Conservation (phyloP, 2,888 invertebrate species). For the Thecophora atra region DNA sequence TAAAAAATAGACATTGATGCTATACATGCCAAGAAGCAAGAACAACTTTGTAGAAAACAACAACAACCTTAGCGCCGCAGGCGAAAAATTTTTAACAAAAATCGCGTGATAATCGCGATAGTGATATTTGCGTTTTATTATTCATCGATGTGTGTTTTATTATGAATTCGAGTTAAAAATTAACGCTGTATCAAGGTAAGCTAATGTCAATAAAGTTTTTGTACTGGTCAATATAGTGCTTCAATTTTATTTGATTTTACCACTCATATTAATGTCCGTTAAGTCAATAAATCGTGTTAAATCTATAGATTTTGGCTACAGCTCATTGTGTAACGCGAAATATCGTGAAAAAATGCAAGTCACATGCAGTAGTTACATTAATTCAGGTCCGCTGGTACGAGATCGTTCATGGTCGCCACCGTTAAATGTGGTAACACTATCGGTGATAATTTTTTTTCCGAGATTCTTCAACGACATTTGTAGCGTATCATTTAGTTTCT, state of each 20-base stretch:
- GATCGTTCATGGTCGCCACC: constrained; percentile 25
- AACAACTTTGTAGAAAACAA: no score
- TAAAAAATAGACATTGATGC: no score
- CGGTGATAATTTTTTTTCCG: constrained; percentile 28
- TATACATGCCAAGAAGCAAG: no score
- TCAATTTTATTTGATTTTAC: constrained; percentile 6
- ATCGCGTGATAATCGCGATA: no score
- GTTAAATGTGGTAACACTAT: constrained; percentile 22
- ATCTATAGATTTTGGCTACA: constrained; percentile 32
- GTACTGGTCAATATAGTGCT: constrained; percentile 4
- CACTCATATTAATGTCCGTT: constrained; percentile 19
- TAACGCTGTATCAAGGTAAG: constrained; percentile 5
- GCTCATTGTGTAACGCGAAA: constrained; percentile 28
- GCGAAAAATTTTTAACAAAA: no score
- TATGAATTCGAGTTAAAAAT: constrained; percentile 5
- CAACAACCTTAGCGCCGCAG: no score
- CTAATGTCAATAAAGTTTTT: constrained; percentile 7
- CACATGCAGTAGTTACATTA: constrained; percentile 27
- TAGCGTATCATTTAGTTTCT: constrained; percentile 23
- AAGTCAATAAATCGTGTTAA: constrained; percentile 34
- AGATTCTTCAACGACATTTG: constrained; percentile 25
- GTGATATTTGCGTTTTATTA: constrained; percentile 4
- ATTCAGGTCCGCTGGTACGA: constrained; percentile 14
- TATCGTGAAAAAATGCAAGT: constrained; percentile 29
- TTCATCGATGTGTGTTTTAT: constrained; percentile 8